phyloP scores from a whole-genome alignment of 1,140 invertebrate species.

The Lepidurus arcticus region DNA sequence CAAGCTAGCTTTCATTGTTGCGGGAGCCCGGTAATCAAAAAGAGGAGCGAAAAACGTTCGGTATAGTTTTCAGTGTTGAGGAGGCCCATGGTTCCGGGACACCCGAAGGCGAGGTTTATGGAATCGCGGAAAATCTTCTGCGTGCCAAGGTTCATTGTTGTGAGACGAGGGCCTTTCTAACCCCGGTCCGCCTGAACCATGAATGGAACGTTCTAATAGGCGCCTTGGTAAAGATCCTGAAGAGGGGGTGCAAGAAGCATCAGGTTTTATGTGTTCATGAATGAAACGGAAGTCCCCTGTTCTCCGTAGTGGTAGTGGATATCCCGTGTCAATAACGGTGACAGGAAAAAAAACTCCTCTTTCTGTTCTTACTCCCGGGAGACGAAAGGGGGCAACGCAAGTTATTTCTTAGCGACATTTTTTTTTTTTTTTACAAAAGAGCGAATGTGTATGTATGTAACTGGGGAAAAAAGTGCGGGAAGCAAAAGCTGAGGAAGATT shows the following conservation, averaged over 20 bases:
- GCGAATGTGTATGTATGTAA: no score
- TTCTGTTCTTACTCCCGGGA: not conserved
- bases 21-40: not conserved
- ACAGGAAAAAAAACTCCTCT: not conserved
- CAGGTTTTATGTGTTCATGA: constrained; percentile 1
- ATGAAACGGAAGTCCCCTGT: constrained; percentile 11
- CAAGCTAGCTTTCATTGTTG: not conserved
- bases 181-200: not conserved
- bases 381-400: no score
- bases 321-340: constrained; percentile 21
- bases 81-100: not conserved
- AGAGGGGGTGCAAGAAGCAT: constrained; percentile 6
- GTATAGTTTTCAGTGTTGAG: not conserved
- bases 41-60: not conserved
- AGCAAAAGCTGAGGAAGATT: no score
- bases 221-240: not conserved
- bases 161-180: not conserved
- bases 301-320: not conserved
- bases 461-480: no score
- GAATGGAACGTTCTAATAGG: not conserved
- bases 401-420: no score
- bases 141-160: constrained; percentile 21
- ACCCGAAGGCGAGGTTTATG: not conserved
- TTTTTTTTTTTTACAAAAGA: no score
- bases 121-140: constrained; percentile 7